Evolutionary conservation across 2,888 invertebrate species (phyloP).

Genomic region (Plagodis pulveraria): DNA sequence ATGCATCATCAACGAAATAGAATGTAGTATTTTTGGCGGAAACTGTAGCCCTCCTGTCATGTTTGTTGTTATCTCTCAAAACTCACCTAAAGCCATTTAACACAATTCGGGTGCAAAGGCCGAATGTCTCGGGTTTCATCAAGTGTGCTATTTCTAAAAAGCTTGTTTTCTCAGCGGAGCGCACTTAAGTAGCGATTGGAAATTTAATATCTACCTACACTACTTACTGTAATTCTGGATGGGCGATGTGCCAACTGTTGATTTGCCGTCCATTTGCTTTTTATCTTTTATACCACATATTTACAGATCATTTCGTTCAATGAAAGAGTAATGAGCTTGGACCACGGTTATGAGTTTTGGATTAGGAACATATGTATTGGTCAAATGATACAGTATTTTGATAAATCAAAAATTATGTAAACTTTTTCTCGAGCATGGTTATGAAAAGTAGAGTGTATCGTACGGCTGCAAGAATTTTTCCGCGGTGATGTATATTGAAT

Average conservation of each 20-base stretch:
- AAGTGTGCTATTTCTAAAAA: slow-evolving; percentile 80
- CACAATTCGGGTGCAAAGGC: slow-evolving; percentile 78
- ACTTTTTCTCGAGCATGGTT: no score
- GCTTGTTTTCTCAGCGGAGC: slow-evolving; percentile 79
- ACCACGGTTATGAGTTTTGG: no score
- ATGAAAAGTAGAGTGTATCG: no score
- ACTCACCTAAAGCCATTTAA: slow-evolving; percentile 79
- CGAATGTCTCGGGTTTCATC: slow-evolving; percentile 63
- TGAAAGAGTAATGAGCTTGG: no score
- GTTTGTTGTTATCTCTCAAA: slow-evolving; percentile 75
- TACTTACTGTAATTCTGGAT: slow-evolving; percentile 55
- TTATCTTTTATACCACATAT: slow-evolving; percentile 2
- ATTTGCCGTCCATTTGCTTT: slow-evolving; percentile 28
- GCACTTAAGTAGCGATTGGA: slow-evolving; percentile 77
- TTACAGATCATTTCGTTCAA: no score
- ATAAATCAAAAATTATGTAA: no score
- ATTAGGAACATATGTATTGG: no score
- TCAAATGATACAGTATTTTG: no score
- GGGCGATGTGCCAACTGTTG: slow-evolving; percentile 72
- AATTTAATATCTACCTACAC: slow-evolving; percentile 58
- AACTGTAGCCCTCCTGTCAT: slow-evolving; percentile 33
- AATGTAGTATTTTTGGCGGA: slow-evolving; percentile 6
- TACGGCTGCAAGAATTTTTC: no score
- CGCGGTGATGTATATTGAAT: no score
- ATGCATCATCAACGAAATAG: neutral